Evolutionary conservation across 2,113 vertebrate genomes (phyloP).

Genomic region (Lepus europaeus): DNA sequence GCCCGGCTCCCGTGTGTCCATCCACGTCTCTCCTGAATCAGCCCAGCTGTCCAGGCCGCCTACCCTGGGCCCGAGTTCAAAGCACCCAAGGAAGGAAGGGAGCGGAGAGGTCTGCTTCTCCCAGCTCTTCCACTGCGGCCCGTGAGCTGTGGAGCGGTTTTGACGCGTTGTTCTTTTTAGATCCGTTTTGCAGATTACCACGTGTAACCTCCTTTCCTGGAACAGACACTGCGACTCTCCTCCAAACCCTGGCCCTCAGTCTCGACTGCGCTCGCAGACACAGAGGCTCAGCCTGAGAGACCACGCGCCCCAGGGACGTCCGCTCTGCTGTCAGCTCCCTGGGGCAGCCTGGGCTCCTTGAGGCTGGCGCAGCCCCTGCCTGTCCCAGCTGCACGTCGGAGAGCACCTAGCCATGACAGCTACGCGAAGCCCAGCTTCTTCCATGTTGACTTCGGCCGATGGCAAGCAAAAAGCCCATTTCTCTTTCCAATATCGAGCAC

Average conservation of each 20-base stretch:
- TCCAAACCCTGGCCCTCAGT: not conserved
- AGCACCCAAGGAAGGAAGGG: not conserved
- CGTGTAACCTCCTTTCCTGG: not conserved
- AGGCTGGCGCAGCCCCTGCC: not conserved
- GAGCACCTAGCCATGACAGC: not conserved
- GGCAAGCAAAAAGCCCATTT: not conserved
- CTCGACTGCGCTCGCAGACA: not conserved
- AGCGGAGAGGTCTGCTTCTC: not conserved
- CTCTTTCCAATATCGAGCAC: not conserved
- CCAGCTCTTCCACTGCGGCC: not conserved
- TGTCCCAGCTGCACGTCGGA: not conserved
- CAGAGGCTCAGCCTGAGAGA: not conserved
- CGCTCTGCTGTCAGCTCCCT: not conserved
- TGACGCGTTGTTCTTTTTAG: no score
- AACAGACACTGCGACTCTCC: not conserved
- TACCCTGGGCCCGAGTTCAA: not conserved
- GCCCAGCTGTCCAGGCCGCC: no score
- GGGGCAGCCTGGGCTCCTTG: not conserved
- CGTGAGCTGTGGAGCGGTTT: no score
- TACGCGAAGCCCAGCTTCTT: not conserved
- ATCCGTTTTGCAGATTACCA: not conserved
- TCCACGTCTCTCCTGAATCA: not conserved
- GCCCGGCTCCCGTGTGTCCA: not conserved
- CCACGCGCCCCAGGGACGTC: not conserved
- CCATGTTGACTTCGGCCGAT: conserved; percentile 48